Evolutionary conservation across 1,140 invertebrate genomes (phyloP), one percentile per base, ranked within the genome.

Genomic region (Periplaneta americana): DNA sequence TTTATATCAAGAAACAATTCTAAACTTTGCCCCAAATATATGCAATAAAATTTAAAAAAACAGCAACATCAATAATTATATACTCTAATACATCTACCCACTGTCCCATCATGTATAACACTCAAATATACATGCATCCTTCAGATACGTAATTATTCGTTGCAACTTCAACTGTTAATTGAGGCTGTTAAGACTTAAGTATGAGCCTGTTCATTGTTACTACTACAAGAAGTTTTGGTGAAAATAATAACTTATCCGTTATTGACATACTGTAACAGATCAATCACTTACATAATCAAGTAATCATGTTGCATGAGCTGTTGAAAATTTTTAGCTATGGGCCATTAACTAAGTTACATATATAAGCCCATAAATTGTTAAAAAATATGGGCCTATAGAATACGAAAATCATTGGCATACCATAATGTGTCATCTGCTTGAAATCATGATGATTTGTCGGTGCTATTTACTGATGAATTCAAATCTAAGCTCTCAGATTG

Each of bases 361-460:
- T n/a, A n/a, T n/a, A n/a, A n/a, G n/a, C n/a, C n/a, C n/a, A n/a
- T n/a, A n/a, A n/a, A n/a, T n/a, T n/a, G n/a, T 48, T 48, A 66
- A n/a, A 66, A 66, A 66, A 22, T 6, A 28, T 66, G 48, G 48
- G 48, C 48, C 28, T n/a, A 66, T n/a, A 66, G 22, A 66, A 66
- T 5, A 66, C 28, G 48, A 66, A 66, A n/a, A 66, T 66, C 48
- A 66, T 22, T 28, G 48, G 48, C 48, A 28, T 66, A 66, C 48
- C 48, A 66, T 66, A 66, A n/a, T 28, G 22, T n/a, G 48, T 66
- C 48, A 28, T 74, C 31, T 32, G 74, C 74, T 36, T 35, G 32
- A 22, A 75, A 80, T 75, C 80, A 80, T 75, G 77, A 78, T 32
- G 77, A 37, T 48, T 78, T 78, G 35, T 78, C 77, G 77, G n/a